Percentiles rank a stretch among this genome's conserved stretches.
Evolutionary conservation across 2,113 vertebrate genomes (phyloP).

Genomic region (Sylvia atricapilla): DNA sequence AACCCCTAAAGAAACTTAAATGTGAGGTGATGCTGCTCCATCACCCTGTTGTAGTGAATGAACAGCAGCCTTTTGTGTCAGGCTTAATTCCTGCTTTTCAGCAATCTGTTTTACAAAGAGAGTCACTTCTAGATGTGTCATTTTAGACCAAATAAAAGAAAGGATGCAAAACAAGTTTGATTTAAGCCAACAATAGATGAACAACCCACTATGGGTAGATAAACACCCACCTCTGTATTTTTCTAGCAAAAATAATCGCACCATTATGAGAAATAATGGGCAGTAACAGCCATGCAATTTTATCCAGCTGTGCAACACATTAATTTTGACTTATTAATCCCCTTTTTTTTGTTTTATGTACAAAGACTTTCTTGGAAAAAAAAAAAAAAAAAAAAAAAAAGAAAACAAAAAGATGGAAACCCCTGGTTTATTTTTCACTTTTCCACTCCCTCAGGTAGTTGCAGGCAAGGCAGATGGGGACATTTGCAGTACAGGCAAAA

Average conservation of each 20-base stretch:
- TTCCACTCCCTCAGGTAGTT: background rate
- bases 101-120: background rate
- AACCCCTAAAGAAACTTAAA: background rate
- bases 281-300: background rate
- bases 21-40: rapidly evolving
- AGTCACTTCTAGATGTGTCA: background rate
- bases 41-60: background rate
- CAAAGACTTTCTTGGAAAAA: background rate
- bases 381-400: background rate
- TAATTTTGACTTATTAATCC: background rate
- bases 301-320: background rate
- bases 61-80: background rate
- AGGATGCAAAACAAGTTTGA: background rate
- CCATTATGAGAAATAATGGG: background rate
- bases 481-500: background rate
- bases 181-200: background rate
- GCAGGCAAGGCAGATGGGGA: background rate
- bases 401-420: background rate
- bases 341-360: background rate
- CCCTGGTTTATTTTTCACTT: background rate
- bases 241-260: background rate
- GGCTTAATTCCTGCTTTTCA: background rate
- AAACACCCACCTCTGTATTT: background rate
- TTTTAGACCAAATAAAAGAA: background rate
- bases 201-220: background rate